phyloP scores from a whole-genome alignment of 2,888 invertebrate species.

The Cerceris ruficornis region DNA sequence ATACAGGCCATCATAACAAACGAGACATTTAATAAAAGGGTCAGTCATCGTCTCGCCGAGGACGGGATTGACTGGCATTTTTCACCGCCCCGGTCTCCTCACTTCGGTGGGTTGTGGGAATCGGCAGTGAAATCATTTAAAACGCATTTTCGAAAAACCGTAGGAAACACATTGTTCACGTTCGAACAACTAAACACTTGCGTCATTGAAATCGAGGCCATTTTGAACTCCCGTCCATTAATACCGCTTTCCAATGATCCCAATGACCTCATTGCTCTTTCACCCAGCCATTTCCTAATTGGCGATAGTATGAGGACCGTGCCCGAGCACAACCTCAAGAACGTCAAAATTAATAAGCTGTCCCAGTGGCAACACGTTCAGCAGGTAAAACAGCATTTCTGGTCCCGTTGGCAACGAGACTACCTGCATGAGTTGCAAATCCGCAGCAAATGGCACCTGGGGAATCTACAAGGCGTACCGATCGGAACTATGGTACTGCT shows the following conservation, averaged over 20 bases:
- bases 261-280: background rate
- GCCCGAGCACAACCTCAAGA: background rate
- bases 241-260: slow-evolving; percentile 23
- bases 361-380: slow-evolving; percentile 2
- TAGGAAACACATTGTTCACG: slow-evolving; percentile 55
- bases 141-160: slow-evolving; percentile 59
- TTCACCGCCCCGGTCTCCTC: slow-evolving; percentile 6
- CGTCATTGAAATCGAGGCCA: background rate
- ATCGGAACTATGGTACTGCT: background rate
- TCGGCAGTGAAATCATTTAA: slow-evolving; percentile 65
- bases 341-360: background rate
- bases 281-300: slow-evolving; percentile 31
- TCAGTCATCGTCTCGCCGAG: background rate
- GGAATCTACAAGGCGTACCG: background rate
- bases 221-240: slow-evolving; percentile 15
- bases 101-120: slow-evolving; percentile 60
- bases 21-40: background rate
- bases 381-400: slow-evolving; percentile 7
- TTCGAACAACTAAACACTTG: slow-evolving; percentile 61
- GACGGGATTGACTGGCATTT: slow-evolving; percentile 16
- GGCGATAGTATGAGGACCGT: background rate
- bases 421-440: background rate
- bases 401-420: slow-evolving; percentile 4
- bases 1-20: background rate
- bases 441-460: background rate